Conservation (phyloP, 2,888 invertebrate species). For the Apotomis betuletana region DNA sequence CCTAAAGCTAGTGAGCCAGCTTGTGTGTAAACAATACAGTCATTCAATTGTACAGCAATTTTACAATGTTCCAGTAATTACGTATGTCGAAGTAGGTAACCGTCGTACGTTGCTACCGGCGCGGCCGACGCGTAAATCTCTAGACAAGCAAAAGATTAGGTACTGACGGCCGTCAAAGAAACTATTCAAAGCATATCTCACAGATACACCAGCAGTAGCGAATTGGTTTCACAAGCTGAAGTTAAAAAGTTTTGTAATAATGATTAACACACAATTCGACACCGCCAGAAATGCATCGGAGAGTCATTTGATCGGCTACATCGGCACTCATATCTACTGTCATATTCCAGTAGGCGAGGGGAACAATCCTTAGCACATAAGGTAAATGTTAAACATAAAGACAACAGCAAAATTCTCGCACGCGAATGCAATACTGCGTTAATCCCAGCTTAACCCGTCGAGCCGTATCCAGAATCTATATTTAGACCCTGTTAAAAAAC, state of each 20-base stretch:
- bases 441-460: constrained; percentile 50
- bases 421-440: constrained; percentile 43
- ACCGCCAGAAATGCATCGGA: not conserved
- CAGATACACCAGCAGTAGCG: no score
- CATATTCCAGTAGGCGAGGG: not conserved
- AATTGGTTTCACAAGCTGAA: no score
- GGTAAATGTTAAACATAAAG: constrained; percentile 45
- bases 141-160: not conserved
- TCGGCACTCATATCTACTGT: not conserved
- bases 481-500: constrained; percentile 79
- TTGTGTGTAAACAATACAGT: not conserved
- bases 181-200: no score
- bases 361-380: not conserved
- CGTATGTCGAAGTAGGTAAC: not conserved
- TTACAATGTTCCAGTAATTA: not conserved
- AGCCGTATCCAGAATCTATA: constrained; percentile 59
- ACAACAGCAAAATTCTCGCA: constrained; percentile 62
- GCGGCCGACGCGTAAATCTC: not conserved
- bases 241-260: not conserved
- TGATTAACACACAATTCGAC: not conserved
- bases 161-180: not conserved
- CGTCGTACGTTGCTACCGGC: not conserved
- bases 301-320: not conserved
- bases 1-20: not conserved
- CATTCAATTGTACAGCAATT: not conserved